Percentiles rank a stretch among this genome's conserved stretches.
These are phyloP conservation scores for Chaetodon trifasciatus DNA, from an alignment of 2,797 vertebrate species.

Conservation along the genomic window DNA sequence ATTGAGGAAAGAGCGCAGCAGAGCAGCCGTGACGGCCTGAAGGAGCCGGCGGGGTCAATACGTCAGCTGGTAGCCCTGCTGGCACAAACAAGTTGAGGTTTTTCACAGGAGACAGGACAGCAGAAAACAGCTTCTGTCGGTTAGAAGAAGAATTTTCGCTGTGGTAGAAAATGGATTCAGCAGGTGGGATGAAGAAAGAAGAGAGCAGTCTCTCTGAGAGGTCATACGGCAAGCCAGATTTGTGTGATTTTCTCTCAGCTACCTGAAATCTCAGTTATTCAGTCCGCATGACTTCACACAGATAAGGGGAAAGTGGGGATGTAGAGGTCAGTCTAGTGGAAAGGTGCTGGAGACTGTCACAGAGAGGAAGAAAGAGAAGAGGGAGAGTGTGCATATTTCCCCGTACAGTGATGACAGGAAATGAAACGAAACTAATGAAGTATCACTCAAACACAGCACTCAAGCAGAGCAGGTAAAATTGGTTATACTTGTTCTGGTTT, in stretches of 20 bases:
- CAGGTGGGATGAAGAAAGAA: constrained; percentile 7
- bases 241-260: constrained; percentile 30
- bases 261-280: constrained; percentile 51
- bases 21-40: constrained; percentile 24
- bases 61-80: constrained; percentile 45
- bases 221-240: constrained; percentile 3
- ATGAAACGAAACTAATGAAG: constrained; percentile 12
- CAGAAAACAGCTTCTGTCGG: neutral
- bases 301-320: constrained; percentile 32
- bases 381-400: neutral
- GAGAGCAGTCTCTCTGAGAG: constrained; percentile 21
- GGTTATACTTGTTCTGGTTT: neutral
- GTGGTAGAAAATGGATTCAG: constrained; percentile 9
- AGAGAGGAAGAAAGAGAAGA: neutral
- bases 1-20: constrained; percentile 11
- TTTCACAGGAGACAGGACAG: constrained; percentile 15
- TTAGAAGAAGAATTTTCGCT: constrained; percentile 19
- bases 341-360: constrained; percentile 17
- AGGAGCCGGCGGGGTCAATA: constrained; percentile 31
- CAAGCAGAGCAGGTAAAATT: neutral
- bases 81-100: constrained; percentile 32
- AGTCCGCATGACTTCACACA: constrained; percentile 49
- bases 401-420: neutral
- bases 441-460: neutral
- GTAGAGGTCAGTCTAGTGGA: constrained; percentile 30